Evolutionary conservation across 2,797 vertebrate genomes (phyloP), one percentile per base, ranked within the genome.

Genomic region (Mergus octosetaceus): DNA sequence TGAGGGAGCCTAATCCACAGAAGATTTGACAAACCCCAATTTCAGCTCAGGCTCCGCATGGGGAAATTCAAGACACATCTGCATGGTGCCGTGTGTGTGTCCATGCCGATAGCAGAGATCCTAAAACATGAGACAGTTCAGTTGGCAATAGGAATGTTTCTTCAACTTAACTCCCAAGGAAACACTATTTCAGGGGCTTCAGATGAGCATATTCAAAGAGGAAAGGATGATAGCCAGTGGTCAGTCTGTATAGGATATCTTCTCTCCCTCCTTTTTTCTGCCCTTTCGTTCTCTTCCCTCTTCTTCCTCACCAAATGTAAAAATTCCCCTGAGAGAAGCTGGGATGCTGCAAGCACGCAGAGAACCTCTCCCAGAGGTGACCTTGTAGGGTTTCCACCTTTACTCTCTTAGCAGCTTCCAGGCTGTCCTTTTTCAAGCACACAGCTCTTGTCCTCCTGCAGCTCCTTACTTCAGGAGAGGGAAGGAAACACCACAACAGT

Each of bases 31-130:
- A 69, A 71, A 27, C 0, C 18, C 27, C 41, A 49, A 1, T 84
- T 96, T 92, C 85, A 77, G 71, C 60, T 82, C 64, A n/a, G 68
- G 2, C 57, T 94, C 74, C 80, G 89, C 89, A 61, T 89, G 84
- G 77, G 92, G 69, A 74, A 25, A 39, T 77, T 69, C 9, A 66
- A 84, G 71, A 24, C 74, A n/a, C 77, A 77, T 88, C 87, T 77
- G 30, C 38, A 11, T 20, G 18, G 28, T 25, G 39, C 34, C 39
- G 64, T 57, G 64, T 45, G 81, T 83, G 60, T 84, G 70, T 70
- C 89, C 38, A 1, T 58, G 69, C 38, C 85, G 65, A 36, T 70
- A 11, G 4, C 16, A 41, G 56, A 66, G 47, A 19, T 79, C 34
- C 57, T 32, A 38, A 90, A 84, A 71, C 3, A 3, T 0, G 39